Evolutionary conservation across 2,113 vertebrate species (phyloP).

Genomic region (Pitta sordida): DNA sequence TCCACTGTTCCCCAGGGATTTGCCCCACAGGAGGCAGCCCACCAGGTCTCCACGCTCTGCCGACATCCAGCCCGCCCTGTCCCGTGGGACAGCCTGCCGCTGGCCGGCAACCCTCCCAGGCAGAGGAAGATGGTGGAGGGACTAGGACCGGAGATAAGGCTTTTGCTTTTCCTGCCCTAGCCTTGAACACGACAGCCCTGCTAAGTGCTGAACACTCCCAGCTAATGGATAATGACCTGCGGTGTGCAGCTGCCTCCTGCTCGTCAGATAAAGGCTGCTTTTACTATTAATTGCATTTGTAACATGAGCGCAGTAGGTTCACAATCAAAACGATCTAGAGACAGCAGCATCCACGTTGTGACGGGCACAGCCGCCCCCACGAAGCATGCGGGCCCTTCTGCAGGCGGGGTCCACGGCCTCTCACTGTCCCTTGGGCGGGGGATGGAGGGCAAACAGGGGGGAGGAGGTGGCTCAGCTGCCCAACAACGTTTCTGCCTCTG

Average conservation of each 20-base stretch:
- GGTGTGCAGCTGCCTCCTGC: constrained; percentile 45
- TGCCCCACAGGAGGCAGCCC: rapidly evolving
- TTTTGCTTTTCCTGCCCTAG: background rate
- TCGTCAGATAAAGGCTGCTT: constrained; percentile 41
- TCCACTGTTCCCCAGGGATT: background rate
- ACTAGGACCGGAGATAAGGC: background rate
- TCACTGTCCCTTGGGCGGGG: background rate
- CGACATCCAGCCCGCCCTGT: background rate
- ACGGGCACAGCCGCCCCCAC: background rate
- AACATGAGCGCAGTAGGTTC: constrained; percentile 13
- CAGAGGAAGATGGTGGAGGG: background rate
- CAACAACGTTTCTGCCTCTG: background rate
- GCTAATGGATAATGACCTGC: constrained; percentile 55
- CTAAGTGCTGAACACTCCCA: constrained; percentile 20
- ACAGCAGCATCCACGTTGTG: background rate
- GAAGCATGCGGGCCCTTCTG: background rate
- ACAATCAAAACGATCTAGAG: background rate
- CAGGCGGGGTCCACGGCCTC: background rate
- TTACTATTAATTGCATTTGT: constrained; percentile 56
- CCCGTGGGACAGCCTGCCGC: background rate
- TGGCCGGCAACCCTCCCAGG: no score
- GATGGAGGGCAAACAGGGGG: background rate
- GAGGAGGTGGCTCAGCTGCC: background rate
- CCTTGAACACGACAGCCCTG: background rate
- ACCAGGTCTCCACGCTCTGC: background rate